Percentiles rank a stretch among this genome's conserved stretches.
These are phyloP conservation scores for Cichladusa arquata DNA, from an alignment of 2,113 vertebrate genomes.

Conservation along the genomic window DNA sequence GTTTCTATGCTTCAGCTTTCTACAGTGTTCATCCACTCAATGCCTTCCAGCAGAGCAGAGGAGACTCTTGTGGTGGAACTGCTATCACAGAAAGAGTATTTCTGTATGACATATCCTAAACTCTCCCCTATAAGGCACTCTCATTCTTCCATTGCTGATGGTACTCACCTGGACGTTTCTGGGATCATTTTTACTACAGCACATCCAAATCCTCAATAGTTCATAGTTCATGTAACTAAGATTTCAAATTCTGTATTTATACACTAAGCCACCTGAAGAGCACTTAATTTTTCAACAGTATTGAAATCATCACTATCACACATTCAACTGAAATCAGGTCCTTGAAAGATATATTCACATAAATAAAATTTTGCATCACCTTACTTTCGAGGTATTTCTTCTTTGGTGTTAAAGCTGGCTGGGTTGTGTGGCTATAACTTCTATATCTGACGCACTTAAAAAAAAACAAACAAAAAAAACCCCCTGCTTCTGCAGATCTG, in stretches of 20 bases:
- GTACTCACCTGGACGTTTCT: not conserved
- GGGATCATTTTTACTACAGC: not conserved
- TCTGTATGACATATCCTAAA: not conserved
- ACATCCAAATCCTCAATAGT: not conserved
- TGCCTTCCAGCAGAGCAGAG: not conserved
- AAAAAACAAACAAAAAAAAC: too few species aligned
- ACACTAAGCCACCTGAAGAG: not conserved
- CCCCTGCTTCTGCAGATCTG: not conserved
- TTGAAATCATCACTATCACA: not conserved
- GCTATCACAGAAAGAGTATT: not conserved
- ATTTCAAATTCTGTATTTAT: not conserved
- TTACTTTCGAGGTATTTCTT: not conserved
- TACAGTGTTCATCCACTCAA: not conserved
- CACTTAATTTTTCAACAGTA: not conserved
- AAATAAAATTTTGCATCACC: not conserved
- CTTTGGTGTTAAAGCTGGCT: not conserved
- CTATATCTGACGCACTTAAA: not conserved
- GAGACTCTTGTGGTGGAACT: not conserved
- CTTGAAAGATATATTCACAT: not conserved
- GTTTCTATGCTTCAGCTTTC: not conserved
- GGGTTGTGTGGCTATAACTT: not conserved
- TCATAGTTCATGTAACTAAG: not conserved
- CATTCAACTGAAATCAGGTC: not conserved
- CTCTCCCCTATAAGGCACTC: not conserved
- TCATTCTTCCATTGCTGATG: not conserved